Evolutionary conservation across 2,888 invertebrate species (phyloP), one percentile per base, ranked within the genome.

Genomic region (Habrosyne pyritoides): DNA sequence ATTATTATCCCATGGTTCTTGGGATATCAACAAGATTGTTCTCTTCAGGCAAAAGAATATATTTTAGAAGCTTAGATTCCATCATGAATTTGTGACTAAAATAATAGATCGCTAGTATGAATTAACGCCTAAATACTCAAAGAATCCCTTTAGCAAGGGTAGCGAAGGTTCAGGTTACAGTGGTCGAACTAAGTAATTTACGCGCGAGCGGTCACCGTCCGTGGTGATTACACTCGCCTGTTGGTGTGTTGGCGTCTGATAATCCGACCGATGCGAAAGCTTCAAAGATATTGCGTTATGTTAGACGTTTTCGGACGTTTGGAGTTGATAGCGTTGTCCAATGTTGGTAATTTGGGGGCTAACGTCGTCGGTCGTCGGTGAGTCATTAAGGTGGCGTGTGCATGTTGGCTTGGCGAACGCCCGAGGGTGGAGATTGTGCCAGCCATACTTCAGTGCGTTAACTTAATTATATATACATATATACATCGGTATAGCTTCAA

Each of bases 161-260:
- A 48, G 61, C 26, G 63, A 72, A 61, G 64, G 82, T 53, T 71
- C 85, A 55, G 67, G 57, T 56, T 66, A 69, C 49, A 66, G 33
- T 77, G 80, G 87, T 52, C 71, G 63, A 66, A 71, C 75, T 77
- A 77, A 82, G 88, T 88, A 88, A 89, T 89, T 89, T 89, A 89
- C 89, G 89, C 90, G 90, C 86, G 90, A 88, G 83, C 87, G 89
- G 89, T 85, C 88, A 86, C 87, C 86, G 86, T 79, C 79, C 78
- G 74, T 81, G 84, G 87, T 89, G 89, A 89, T 89, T 89, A 89
- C 87, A 81, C 80, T 81, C 84, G 83, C 81, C 83, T 79, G 83
- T 83, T 85, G 86, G 83, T 83, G 77, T 80, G 79, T 81, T 83
- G 85, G 82, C 75, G 78, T 73, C 77, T 81, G 84, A 82, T 86